Base-by-base conservation (phyloP, 92 coral and sea anemone genomes). In the Palythoa grandis region DNA sequence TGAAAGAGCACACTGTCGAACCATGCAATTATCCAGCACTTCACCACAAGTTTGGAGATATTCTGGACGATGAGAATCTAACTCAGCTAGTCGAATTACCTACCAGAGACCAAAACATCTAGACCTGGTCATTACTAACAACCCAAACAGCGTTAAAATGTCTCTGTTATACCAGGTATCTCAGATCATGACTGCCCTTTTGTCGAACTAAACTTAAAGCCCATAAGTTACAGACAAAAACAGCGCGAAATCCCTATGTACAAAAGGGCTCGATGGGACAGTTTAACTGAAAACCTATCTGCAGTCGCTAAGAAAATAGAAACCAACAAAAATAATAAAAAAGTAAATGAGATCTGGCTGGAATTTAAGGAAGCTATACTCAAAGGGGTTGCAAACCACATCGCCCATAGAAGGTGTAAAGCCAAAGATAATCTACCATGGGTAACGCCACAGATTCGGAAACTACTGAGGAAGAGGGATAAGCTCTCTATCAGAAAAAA, bases 1-100 rank as follows among this genome's bases (percentile, higher is more conserved):
- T 89, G 95, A 52, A 77, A 71, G 52, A 87, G 9, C 77, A 92
- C 61, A 83, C 73, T 67, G 77, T 89, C 7, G 87, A 83, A 61
- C 63, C 83, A 5, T 92, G 92, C 82, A 24, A 83, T 47, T 60
- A 85, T 70, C 88, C 86, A 29, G 20, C 77, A 5, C 80, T 92
- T 5, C 88, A 90, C 52, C 68, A 54, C 89, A 85, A 85, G n/a
- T 93, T 90, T 86, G 92, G 94, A 50, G 95, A 92, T 48, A 40
- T 90, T 13, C 72, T 92, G 4, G 90, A 91, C 12, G 90, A 92
- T 50, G 58, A 74, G n/a, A 85, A 82, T n/a, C 85, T 88, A 11
- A 72, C 82, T 29, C 89, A 90, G 47, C 73, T 92, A 19, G 92
- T 92, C 24, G 90, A 90, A 54, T 12, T 39, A 78, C 95, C 95